Base-by-base conservation (phyloP, 1,140 invertebrate genomes). In the Eufriesea mexicana region DNA sequence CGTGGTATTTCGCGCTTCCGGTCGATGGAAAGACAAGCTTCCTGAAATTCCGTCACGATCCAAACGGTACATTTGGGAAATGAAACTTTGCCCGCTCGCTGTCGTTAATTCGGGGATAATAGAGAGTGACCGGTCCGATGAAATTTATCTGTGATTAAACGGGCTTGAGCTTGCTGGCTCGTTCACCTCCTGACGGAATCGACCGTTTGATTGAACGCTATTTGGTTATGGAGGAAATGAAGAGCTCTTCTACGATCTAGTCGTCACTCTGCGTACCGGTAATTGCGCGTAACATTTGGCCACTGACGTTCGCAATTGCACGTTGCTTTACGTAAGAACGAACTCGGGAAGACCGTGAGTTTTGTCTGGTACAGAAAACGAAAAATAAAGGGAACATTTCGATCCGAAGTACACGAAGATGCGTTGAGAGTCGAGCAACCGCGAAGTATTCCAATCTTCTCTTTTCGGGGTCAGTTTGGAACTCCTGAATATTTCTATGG, bases 71-170 rank as follows among this genome's bases (percentile, higher is more conserved):
- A 62, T 75, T 75, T 49, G 42, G 42, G 45, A 42, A 73, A 59
- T 73, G 71, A 59, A 73, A 57, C 28, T 59, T 71, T 71, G 68
- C 20, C 54, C 23, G 23, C 20, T 45, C 35, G 12, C 20, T 47
- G 20, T 62, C 57, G 28, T 75, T 62, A 75, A 75, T 75, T 62
- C n/a, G 10, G 0, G 57, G 55, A 75, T 47, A 75, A 75, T 71
- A 28, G 25, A 75, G 35, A 45, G 42, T 9, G 18, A 9, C 2
- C 35, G 20, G 51, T 23, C 23, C 18, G 57, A 49, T 28, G 45
- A 49, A 59, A 73, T 73, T 61, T 75, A 75, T 75, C n/a, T 7
- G 45, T 28, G 25, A 67, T 67, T 49, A 64, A 64, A 73, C 35
- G 8, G 23, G 71, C 51, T 72, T 8, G 20, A 23, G 18, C 23